A percentile compares a stretch with the other conserved stretches of the same genome.
Conservation (phyloP, 2,888 invertebrate genomes). For the Polyploca ridens region DNA sequence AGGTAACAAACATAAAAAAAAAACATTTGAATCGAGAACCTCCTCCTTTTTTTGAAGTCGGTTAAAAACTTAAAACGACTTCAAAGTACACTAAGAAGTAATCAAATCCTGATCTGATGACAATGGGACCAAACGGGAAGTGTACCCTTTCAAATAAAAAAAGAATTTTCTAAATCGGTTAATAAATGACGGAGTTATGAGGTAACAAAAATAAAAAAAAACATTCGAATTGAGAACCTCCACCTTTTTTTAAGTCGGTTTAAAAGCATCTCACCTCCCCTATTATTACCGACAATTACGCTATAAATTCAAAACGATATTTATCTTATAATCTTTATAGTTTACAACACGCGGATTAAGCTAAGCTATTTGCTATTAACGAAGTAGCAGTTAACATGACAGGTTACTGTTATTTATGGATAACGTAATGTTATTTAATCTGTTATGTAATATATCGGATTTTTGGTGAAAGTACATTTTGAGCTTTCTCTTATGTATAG, state of each 20-base stretch:
- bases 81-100: too few species aligned
- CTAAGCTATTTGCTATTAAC: neutral
- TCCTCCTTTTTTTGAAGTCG: too few species aligned
- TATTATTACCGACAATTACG: neutral
- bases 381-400: neutral
- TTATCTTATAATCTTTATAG: neutral
- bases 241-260: neutral
- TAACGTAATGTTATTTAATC: neutral
- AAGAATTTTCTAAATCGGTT: too few species aligned
- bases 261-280: neutral
- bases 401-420: neutral
- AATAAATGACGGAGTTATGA: too few species aligned
- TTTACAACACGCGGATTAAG: neutral
- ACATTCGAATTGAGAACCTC: too few species aligned
- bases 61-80: too few species aligned
- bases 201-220: too few species aligned
- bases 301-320: neutral
- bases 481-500: neutral
- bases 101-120: too few species aligned
- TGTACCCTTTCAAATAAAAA: too few species aligned
- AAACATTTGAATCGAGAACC: too few species aligned
- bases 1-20: too few species aligned
- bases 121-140: too few species aligned
- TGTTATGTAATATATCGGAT: constrained; percentile 3
- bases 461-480: neutral